Percentiles rank a stretch among this genome's conserved stretches.
These are phyloP conservation scores for Semnornis frantzii DNA, from an alignment of 2,113 vertebrate species.

Conservation along the genomic window DNA sequence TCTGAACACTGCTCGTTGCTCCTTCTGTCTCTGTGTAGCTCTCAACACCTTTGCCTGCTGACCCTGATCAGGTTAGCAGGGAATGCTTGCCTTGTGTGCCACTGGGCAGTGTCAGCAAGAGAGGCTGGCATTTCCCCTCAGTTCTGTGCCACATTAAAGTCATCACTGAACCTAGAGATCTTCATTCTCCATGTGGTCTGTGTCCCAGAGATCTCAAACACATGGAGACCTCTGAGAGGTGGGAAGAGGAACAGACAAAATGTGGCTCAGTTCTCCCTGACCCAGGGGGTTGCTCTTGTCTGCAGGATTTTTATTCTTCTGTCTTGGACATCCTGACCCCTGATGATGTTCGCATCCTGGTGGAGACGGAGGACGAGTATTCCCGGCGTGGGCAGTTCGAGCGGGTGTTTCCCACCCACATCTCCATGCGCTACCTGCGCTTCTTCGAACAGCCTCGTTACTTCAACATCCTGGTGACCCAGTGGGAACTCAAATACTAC, in stretches of 20 bases:
- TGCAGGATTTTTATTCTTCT: conserved; percentile 84
- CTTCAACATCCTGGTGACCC: conserved; percentile 90
- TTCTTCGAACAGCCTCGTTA: conserved; percentile 94
- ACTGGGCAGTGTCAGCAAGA: not conserved
- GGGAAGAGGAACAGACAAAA: not conserved
- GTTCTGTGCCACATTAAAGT: not conserved
- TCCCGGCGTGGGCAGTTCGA: conserved; percentile 88
- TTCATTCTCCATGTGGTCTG: not conserved
- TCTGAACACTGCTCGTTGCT: not conserved
- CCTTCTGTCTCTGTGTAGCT: not conserved
- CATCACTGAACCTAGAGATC: not conserved
- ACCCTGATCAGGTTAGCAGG: not conserved
- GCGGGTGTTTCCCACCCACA: conserved; percentile 86
- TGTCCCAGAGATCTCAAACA: not conserved
- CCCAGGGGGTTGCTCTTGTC: not conserved
- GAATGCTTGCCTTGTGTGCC: not conserved
- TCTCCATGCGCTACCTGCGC: conserved; percentile 88
- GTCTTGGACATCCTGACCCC: conserved; percentile 90
- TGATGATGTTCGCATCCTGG: conserved; percentile 87
- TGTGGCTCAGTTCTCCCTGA: not conserved
- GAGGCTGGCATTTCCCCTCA: not conserved
- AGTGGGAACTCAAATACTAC: conserved; percentile 91
- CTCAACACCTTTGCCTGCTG: not conserved
- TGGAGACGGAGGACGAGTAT: conserved; percentile 90
- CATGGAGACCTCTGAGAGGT: not conserved